Evolutionary conservation across 2,113 vertebrate genomes (phyloP), one percentile per base, ranked within the genome.

Genomic region (Hydrochoerus hydrochaeris): DNA sequence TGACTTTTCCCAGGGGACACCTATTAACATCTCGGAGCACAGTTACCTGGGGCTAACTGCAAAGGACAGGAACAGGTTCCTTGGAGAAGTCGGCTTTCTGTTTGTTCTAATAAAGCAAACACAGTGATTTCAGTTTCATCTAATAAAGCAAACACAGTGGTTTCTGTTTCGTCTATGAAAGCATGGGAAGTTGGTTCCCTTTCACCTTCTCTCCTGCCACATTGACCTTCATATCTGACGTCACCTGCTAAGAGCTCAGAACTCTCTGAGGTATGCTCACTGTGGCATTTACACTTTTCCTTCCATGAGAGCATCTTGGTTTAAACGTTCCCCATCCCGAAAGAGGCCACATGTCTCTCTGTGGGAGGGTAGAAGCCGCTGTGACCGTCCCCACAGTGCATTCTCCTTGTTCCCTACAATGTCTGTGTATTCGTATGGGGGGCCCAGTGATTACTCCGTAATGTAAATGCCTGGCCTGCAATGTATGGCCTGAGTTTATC

Each of bases 401-500:
- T 4, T 38, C 3, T 87, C 52, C 46, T 62, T 49, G 75, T 49
- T 22, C 7, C 77, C 57, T 81, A 11, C 60, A 4, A 22, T 13
- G 81, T 73, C 90, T 89, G 1, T 89, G 1, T 35, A 52, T 97
- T 73, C 89, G 73, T 71, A 83, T 58, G 16, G 69, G 84, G 84
- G 65, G 84, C 75, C 60, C 60, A 44, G 0, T 69, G 93, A 96
- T 97, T 95, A 90, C 96, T 88, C 52, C 7, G 2, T 46, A 96
- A 95, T 97, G 81, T 97, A 97, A 97, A 97, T 8, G 46, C 84
- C 88, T 90, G 96, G 95, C 95, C 92, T 38, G 32, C 26, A 63
- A 88, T 78, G 54, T 97, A 96, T 92, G 94, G 92, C 91, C 90
- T 83, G 90, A 96, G 95, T 97, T 96, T 97, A 97, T 98, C 91